Evolutionary conservation across 2,888 invertebrate genomes (phyloP).

Genomic region (Oligia fasciuncula): DNA sequence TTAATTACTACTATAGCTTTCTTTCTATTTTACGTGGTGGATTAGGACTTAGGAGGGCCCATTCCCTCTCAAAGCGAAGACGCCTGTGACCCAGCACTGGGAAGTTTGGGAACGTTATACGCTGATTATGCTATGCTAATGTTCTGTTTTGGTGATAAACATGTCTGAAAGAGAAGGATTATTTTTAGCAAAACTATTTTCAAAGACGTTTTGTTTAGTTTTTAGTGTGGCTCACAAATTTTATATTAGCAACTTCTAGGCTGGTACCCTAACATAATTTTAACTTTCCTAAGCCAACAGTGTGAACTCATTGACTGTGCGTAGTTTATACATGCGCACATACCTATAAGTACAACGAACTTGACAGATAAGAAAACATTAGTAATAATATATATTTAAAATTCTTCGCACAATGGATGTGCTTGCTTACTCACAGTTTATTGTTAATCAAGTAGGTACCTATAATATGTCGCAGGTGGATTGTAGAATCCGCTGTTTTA

Average conservation of each 20-base stretch:
- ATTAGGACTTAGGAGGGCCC: background rate
- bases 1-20: constrained; percentile 9
- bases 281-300: background rate
- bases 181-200: background rate
- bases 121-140: background rate
- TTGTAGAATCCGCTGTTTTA: no score
- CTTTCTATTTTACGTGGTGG: constrained; percentile 6
- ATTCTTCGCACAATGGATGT: constrained; percentile 40
- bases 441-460: constrained; percentile 12
- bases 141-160: background rate
- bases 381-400: constrained; percentile 30
- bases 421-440: constrained; percentile 40
- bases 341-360: constrained; percentile 13
- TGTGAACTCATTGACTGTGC: background rate
- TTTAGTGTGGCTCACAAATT: no score
- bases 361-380: constrained; percentile 28
- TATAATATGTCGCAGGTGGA: no score
- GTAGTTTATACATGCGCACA: background rate
- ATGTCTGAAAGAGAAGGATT: background rate
- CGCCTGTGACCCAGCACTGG: background rate
- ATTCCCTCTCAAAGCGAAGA: no score
- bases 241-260: background rate
- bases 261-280: background rate
- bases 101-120: background rate
- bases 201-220: background rate